These are phyloP conservation scores for Cirrhinus molitorella DNA, from an alignment of 2,797 vertebrate genomes.

Conservation along the genomic window DNA sequence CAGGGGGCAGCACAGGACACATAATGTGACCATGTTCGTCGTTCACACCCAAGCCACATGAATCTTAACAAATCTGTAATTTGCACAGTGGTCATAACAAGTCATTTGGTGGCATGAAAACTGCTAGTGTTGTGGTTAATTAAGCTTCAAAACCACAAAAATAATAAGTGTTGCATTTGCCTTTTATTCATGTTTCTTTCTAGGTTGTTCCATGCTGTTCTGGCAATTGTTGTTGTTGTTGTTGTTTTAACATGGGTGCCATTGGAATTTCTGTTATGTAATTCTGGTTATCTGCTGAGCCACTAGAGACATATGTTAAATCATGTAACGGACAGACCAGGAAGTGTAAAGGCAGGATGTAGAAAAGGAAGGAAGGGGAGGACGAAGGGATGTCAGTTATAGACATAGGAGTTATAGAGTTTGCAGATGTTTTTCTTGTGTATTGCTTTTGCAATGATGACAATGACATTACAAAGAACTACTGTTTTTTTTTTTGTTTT, in stretches of 20 bases:
- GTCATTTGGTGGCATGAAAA: background rate
- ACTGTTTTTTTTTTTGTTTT: background rate
- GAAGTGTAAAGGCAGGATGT: conserved; percentile 12
- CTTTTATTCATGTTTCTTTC: background rate
- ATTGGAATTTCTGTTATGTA: background rate
- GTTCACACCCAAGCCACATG: background rate
- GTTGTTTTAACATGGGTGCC: conserved; percentile 24
- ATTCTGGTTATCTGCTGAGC: conserved; percentile 14
- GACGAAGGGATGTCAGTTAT: conserved; percentile 2
- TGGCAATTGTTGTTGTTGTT: conserved; percentile 23
- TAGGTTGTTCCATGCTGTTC: background rate
- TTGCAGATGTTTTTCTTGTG: conserved; percentile 10
- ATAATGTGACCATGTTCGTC: background rate
- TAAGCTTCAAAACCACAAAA: background rate
- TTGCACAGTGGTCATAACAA: background rate
- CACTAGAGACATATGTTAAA: conserved; percentile 8
- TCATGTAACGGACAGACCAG: background rate
- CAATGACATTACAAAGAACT: conserved; percentile 1
- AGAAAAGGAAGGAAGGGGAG: conserved; percentile 26
- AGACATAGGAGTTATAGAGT: background rate
- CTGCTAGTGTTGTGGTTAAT: background rate
- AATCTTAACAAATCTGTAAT: background rate
- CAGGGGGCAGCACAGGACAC: conserved; percentile 28
- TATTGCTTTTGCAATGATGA: background rate
- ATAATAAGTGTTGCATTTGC: background rate